A percentile compares a stretch with the other conserved stretches of the same genome.
phyloP scores from a whole-genome alignment of 1,140 invertebrate genomes.

The Brachionus manjavacas region DNA sequence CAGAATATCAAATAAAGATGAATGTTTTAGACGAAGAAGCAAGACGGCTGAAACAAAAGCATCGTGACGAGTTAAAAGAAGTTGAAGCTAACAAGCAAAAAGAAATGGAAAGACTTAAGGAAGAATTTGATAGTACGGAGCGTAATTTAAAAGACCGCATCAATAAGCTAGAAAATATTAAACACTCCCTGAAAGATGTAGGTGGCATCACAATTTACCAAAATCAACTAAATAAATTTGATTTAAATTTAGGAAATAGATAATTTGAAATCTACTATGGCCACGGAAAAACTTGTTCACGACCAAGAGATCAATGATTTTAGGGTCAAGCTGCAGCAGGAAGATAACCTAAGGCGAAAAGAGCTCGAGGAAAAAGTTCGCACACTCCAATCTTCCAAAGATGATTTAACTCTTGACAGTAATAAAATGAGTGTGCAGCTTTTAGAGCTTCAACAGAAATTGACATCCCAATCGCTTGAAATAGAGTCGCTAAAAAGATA shows the following conservation, averaged over 20 bases:
- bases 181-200: conserved; percentile 15
- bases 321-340: neutral
- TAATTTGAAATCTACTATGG: neutral
- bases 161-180: conserved; percentile 32
- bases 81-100: neutral
- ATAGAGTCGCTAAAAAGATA: conserved; percentile 37
- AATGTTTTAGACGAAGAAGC: conserved; percentile 23
- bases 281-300: conserved; percentile 29
- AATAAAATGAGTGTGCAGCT: conserved; percentile 25
- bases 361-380: conserved; percentile 23
- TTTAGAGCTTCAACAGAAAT: conserved; percentile 35
- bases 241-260: neutral
- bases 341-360: conserved; percentile 2
- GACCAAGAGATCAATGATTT: conserved; percentile 29
- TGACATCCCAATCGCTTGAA: conserved; percentile 14
- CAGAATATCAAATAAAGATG: conserved; percentile 41
- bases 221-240: no score
- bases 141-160: conserved; percentile 51
- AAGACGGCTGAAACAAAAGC: conserved; percentile 16
- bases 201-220: neutral
- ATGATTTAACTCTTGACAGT: neutral
- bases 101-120: conserved; percentile 45
- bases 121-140: conserved; percentile 51
- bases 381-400: neutral
- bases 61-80: conserved; percentile 35